Evolutionary conservation across 64 coral and sea anemone genomes (phyloP).

Genomic region (Orbicella faveolata): DNA sequence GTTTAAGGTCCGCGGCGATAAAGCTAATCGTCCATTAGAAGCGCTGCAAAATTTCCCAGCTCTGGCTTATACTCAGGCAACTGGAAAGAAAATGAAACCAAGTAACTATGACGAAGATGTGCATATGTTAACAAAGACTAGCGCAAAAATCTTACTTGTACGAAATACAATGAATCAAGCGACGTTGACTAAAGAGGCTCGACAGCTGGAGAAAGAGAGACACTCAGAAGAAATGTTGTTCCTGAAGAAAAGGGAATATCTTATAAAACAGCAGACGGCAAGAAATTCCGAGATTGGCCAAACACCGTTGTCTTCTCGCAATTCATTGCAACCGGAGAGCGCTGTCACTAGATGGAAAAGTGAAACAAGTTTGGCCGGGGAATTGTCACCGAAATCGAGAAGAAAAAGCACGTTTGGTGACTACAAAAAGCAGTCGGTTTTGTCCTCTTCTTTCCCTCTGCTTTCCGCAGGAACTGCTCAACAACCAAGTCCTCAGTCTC

Average conservation of each 20-base stretch:
- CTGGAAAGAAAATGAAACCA: background rate
- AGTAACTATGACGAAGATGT: background rate
- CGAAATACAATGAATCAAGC: slow-evolving; percentile 3
- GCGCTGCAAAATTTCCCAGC: too few species aligned
- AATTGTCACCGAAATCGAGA: background rate
- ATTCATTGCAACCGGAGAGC: background rate
- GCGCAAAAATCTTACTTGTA: slow-evolving; percentile 15
- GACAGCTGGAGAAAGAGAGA: slow-evolving; percentile 7
- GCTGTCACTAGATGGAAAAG: background rate
- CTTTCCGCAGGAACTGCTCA: background rate
- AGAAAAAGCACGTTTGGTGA: background rate
- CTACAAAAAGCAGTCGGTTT: background rate
- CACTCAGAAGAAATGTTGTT: slow-evolving; percentile 25
- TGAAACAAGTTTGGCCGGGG: background rate
- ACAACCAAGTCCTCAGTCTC: background rate
- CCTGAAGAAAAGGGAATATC: background rate
- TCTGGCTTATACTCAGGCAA: background rate
- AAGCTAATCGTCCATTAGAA: too few species aligned
- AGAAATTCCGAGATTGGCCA: background rate
- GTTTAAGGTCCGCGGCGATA: too few species aligned
- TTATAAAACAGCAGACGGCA: background rate
- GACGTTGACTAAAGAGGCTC: background rate
- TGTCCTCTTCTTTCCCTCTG: background rate
- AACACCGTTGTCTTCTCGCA: background rate
- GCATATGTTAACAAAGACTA: background rate